A percentile compares a stretch with the other conserved stretches of the same genome.
These are phyloP conservation scores for Tachina fera DNA, from an alignment of 2,888 invertebrate genomes.

Conservation along the genomic window DNA sequence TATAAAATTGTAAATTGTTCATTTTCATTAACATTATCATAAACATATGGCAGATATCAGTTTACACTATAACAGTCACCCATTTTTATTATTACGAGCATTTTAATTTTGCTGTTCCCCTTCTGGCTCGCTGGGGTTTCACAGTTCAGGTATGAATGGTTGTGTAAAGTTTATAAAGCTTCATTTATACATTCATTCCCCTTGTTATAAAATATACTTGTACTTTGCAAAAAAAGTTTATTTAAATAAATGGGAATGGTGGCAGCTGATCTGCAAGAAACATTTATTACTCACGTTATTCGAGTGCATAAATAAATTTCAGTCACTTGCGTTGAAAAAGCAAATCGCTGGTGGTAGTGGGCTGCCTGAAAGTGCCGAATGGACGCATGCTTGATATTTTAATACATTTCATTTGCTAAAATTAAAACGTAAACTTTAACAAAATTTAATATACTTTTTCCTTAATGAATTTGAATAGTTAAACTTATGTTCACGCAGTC, in stretches of 20 bases:
- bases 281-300: neutral
- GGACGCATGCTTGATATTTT: no score
- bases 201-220: slow-evolving; percentile 18
- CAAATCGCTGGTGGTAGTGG: no score
- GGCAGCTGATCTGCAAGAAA: neutral
- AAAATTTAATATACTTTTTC: no score
- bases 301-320: neutral
- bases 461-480: no score
- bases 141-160: slow-evolving; percentile 36
- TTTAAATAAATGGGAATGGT: slow-evolving; percentile 15
- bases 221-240: slow-evolving; percentile 18
- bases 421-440: no score
- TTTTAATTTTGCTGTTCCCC: slow-evolving; percentile 27
- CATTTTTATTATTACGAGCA: slow-evolving; percentile 71
- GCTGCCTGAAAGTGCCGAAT: no score
- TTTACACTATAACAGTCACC: slow-evolving; percentile 70
- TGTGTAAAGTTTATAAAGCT: slow-evolving; percentile 19
- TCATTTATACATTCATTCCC: slow-evolving; percentile 38
- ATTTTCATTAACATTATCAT: slow-evolving; percentile 62
- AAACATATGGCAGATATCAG: slow-evolving; percentile 65
- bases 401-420: no score
- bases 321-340: no score
- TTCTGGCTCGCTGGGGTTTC: slow-evolving; percentile 3
- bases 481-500: neutral
- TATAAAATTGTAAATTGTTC: slow-evolving; percentile 59